These are phyloP conservation scores for Entomyzon cyanotis DNA, from an alignment of 2,113 vertebrate species.

Conservation along the genomic window DNA sequence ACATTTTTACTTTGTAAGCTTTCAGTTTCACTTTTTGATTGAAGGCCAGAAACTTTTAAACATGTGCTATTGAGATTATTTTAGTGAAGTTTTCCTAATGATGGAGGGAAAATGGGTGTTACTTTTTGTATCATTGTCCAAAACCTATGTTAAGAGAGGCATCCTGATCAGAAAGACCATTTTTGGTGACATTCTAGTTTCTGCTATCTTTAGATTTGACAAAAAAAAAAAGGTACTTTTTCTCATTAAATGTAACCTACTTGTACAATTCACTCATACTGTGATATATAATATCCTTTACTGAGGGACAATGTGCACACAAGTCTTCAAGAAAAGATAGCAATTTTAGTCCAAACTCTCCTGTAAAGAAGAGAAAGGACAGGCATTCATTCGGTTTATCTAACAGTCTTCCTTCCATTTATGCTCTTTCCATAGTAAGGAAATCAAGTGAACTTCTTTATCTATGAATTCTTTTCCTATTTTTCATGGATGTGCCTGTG, in stretches of 20 bases:
- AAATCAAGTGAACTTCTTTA: not conserved
- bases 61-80: not conserved
- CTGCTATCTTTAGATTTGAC: conserved; percentile 34
- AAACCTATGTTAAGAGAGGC: not conserved
- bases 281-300: conserved; percentile 24
- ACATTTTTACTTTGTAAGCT: not conserved
- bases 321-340: not conserved
- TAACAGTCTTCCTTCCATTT: not conserved
- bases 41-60: not conserved
- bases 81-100: conserved; percentile 17
- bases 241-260: conserved; percentile 59
- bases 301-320: not conserved
- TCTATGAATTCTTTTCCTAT: not conserved
- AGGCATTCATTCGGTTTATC: not conserved
- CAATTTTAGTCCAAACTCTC: not conserved
- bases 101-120: not conserved
- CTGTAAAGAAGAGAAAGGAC: not conserved
- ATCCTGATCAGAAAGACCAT: conserved; percentile 34
- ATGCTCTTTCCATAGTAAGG: not conserved
- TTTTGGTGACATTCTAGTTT: conserved; percentile 30
- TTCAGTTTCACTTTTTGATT: not conserved
- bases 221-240: not conserved
- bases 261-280: conserved; percentile 31
- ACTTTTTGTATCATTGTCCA: conserved; percentile 28
- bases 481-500: not conserved